These are phyloP conservation scores for Bujurquina vittata DNA, from an alignment of 2,113 vertebrate species.

Conservation along the genomic window DNA sequence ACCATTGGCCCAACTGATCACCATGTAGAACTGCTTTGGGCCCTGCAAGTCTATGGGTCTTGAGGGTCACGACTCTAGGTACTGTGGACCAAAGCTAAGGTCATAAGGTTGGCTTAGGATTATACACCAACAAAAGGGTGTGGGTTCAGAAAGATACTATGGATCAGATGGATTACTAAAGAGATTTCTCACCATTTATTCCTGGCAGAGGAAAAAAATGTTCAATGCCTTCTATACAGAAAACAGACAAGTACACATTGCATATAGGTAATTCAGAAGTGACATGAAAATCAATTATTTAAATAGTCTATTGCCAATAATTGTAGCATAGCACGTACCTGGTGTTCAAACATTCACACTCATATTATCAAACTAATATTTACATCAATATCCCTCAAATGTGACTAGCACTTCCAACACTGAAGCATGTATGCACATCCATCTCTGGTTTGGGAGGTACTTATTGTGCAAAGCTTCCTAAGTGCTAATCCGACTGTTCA, in stretches of 20 bases:
- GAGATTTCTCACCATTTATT: constrained; percentile 26
- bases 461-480: background rate
- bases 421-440: background rate
- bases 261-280: background rate
- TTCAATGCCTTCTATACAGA: constrained; percentile 14
- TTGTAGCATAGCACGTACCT: background rate
- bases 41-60: constrained; percentile 26
- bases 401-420: background rate
- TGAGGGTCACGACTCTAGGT: constrained; percentile 44
- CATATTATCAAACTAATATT: background rate
- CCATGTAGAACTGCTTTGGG: constrained; percentile 37
- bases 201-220: constrained; percentile 53
- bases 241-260: constrained; percentile 1
- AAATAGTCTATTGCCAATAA: background rate
- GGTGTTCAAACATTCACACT: background rate
- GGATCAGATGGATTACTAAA: constrained; percentile 59
- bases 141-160: constrained; percentile 1
- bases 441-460: background rate
- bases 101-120: constrained; percentile 56
- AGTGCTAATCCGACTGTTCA: background rate
- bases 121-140: constrained; percentile 52
- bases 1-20: constrained; percentile 38
- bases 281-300: constrained; percentile 1
- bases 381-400: background rate
- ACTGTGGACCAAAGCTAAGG: constrained; percentile 51